Base-by-base conservation (phyloP, 2,797 vertebrate genomes). In the Hyperoplus lanceolatus region DNA sequence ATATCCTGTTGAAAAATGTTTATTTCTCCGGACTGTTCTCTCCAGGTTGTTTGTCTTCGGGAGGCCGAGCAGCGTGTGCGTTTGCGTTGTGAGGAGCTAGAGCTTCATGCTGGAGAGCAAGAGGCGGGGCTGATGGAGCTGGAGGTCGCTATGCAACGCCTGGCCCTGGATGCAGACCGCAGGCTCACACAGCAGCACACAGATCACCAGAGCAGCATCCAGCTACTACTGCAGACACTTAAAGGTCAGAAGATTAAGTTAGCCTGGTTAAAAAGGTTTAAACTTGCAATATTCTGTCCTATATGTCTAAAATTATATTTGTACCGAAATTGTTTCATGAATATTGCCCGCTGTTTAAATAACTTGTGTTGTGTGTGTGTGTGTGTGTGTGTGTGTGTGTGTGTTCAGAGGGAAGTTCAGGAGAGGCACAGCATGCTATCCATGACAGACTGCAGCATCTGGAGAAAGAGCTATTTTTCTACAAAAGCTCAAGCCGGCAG, bases 401-500 rank as follows among this genome's bases (percentile, higher is more conserved):
- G 42, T 85, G 51, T 80, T 41, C 68, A 91, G 91, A 93, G 12
- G 56, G 63, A 8, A 38, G 36, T 42, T 73, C 81, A 16, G 88
- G 59, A 79, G 79, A 87, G n/a, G 15, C 65, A 62, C 85, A 86
- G 56, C 83, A 83, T 48, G 59, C 13, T 2, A 86, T 95, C 53
- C 94, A 96, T 89, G 89, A 90, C 29, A 96, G 94, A 92, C 83
- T 97, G 39, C 96, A 97, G 80, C 91, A 96, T 79, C 85, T 97
- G 81, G 97, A 98, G 92, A 97, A 96, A 88, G 96, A 98, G 61
- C 93, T 98, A 81, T 97, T 96, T 90, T 98, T 96, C 93, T 98
- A 97, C 90, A 98, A 97, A 94, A 97, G 94, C 94, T 96, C 94
- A 42, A 96, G 94, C 67, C 95, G 97, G 57, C 95, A 97, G 54